These are phyloP conservation scores for Nephrotoma appendiculata DNA, from an alignment of 2,888 invertebrate genomes.

Conservation along the genomic window DNA sequence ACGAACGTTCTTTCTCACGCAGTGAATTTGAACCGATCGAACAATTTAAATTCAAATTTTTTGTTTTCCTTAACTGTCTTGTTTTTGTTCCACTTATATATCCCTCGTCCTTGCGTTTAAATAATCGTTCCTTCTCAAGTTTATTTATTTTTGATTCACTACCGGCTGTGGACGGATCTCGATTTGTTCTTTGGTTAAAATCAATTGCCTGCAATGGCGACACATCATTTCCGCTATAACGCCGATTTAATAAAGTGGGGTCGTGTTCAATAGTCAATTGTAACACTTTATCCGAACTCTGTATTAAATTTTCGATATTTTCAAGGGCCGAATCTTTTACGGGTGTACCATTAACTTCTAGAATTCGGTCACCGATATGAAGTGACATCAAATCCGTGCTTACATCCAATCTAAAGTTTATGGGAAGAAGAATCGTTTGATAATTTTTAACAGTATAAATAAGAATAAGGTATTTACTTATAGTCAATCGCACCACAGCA, in stretches of 20 bases:
- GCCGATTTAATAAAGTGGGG: conserved; percentile 53
- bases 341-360: conserved; percentile 86
- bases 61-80: conserved; percentile 41
- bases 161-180: conserved; percentile 23
- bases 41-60: conserved; percentile 29
- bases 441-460: background rate
- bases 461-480: background rate
- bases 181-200: conserved; percentile 9
- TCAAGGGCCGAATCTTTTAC: conserved; percentile 66
- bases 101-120: conserved; percentile 33
- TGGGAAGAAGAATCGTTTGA: background rate
- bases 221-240: conserved; percentile 36
- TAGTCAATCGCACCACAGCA: conserved; percentile 43
- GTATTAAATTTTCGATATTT: conserved; percentile 59
- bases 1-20: conserved; percentile 68
- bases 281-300: conserved; percentile 54
- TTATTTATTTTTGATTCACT: conserved; percentile 26
- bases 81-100: conserved; percentile 44
- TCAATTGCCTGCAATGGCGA: conserved; percentile 29
- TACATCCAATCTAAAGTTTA: conserved; percentile 53
- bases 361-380: conserved; percentile 82
- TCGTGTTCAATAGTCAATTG: conserved; percentile 79
- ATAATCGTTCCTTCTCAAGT: conserved; percentile 29
- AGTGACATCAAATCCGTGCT: conserved; percentile 69
- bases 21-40: conserved; percentile 19